Evolutionary conservation across 2,113 vertebrate genomes (phyloP).

Genomic region (Neogale vison): DNA sequence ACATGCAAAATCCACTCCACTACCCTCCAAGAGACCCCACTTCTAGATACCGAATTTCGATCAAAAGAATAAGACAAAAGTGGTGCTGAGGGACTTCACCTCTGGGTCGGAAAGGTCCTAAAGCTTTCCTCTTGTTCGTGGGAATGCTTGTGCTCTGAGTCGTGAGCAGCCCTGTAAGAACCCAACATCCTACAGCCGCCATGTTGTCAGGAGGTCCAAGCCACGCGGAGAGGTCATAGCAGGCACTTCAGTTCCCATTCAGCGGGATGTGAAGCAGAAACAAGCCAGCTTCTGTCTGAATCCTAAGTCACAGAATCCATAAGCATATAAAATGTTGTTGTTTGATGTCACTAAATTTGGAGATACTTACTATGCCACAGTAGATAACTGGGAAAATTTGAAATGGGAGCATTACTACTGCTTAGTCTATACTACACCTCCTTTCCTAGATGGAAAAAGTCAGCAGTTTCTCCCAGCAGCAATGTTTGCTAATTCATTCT

Average conservation of each 20-base stretch:
- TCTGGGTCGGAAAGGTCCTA: background rate
- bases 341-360: background rate
- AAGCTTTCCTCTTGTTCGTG: background rate
- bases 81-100: background rate
- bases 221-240: rapidly evolving
- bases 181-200: rapidly evolving
- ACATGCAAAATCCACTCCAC: background rate
- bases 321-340: background rate
- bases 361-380: background rate
- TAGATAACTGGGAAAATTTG: background rate
- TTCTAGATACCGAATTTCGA: background rate
- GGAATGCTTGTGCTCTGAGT: background rate
- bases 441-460: background rate
- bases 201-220: background rate
- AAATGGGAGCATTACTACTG: no score
- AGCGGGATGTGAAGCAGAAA: background rate
- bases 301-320: background rate
- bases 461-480: background rate
- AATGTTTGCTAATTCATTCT: background rate
- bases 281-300: background rate
- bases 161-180: background rate
- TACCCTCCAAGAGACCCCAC: background rate
- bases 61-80: background rate
- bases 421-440: background rate
- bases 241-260: background rate